phyloP scores from a whole-genome alignment of 2,113 vertebrate genomes.

The Microcebus ravelobensis region DNA sequence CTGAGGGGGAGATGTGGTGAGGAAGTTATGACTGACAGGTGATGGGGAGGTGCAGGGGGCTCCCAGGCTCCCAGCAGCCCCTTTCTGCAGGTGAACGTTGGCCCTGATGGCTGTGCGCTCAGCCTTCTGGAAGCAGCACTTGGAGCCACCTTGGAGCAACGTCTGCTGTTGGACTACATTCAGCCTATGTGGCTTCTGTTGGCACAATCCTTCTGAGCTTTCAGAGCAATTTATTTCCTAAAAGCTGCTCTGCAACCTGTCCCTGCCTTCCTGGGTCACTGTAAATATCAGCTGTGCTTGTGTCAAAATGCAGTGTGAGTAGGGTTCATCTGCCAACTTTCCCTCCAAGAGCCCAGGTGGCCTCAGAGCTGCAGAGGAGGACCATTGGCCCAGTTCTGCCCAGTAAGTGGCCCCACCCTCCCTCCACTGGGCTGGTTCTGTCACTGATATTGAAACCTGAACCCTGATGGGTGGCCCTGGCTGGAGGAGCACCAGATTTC shows the following conservation, averaged over 20 bases:
- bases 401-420: not conserved
- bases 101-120: not conserved
- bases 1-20: not conserved
- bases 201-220: not conserved
- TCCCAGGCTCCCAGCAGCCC: not conserved
- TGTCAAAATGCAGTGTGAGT: not conserved
- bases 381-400: not conserved
- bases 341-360: not conserved
- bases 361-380: not conserved
- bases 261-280: not conserved
- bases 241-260: not conserved
- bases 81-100: not conserved
- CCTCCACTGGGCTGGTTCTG: not conserved
- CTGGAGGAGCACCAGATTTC: not conserved
- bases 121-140: not conserved
- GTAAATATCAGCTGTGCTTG: not conserved
- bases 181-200: not conserved
- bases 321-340: not conserved
- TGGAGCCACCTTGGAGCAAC: not conserved
- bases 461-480: not conserved
- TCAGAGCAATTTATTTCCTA: not conserved
- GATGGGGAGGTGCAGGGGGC: not conserved
- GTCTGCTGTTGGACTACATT: not conserved
- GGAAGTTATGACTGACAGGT: not conserved
- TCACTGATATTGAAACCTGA: not conserved